These are phyloP conservation scores for Melanotaenia duboulayi DNA, from an alignment of 2,113 vertebrate species.

Conservation along the genomic window DNA sequence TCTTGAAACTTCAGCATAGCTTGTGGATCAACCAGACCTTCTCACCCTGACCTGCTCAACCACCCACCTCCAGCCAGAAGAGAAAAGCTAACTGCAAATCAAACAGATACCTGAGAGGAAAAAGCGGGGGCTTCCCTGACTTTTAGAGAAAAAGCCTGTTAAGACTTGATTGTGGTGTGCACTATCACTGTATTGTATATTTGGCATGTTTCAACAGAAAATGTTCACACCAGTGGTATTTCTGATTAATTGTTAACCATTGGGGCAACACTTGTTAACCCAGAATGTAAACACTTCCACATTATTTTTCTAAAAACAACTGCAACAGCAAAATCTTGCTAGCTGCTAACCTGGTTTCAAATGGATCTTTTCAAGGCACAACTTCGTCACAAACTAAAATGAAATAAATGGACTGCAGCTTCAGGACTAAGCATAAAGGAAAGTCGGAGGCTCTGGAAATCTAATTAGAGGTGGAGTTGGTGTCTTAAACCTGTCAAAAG, in stretches of 20 bases:
- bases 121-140: neutral
- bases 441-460: constrained; percentile 68
- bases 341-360: constrained; percentile 24
- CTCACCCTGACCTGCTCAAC: constrained; percentile 39
- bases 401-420: constrained; percentile 23
- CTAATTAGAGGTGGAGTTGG: constrained; percentile 65
- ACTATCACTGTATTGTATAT: neutral
- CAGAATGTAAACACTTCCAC: neutral
- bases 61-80: constrained; percentile 21
- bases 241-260: neutral
- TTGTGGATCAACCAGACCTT: constrained; percentile 56
- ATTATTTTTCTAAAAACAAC: neutral
- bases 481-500: constrained; percentile 70
- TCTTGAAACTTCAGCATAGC: constrained; percentile 67
- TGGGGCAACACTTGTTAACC: neutral
- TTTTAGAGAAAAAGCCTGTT: constrained; percentile 3
- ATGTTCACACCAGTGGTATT: neutral
- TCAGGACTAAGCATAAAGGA: constrained; percentile 46
- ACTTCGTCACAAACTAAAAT: constrained; percentile 14
- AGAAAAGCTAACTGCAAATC: constrained; percentile 34
- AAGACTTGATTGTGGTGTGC: neutral
- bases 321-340: neutral
- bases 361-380: constrained; percentile 14
- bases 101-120: constrained; percentile 44
- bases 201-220: neutral